Base-by-base conservation (phyloP, 2,113 vertebrate species). In the Lycaon pictus region DNA sequence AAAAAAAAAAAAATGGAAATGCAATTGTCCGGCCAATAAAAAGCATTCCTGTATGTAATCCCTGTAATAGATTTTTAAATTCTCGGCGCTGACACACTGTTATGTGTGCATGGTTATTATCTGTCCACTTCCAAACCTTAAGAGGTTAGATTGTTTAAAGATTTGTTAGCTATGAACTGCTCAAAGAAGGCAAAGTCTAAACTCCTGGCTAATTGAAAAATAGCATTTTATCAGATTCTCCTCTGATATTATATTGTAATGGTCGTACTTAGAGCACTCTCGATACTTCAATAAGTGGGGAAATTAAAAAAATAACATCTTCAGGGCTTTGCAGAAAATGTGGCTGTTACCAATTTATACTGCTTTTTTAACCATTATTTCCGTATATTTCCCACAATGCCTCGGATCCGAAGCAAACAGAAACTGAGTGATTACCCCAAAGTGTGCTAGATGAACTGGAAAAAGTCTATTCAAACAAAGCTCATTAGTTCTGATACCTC, bases 391-490 rank as follows among this genome's bases (percentile, higher is more conserved):
- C 99, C 99, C 98, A 99, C 98, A 99, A 99, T 98, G 98, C 98
- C 98, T 98, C 90, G 93, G 98, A 98, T 98, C 99, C 99, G 98
- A 99, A 98, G 99, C 98, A 99, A 99, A 98, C 98, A 99, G 99
- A 99, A 99, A 98, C 99, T 99, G 99, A 99, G 99, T 99, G 99
- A 99, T 99, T 99, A 99, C 99, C 99, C 99, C 99, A 99, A 99
- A 99, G 99, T 99, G 99, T 99, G 99, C 99, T 99, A 99, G 99
- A 99, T 99, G 99, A 99, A 99, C 99, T 99, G 99, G 99, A 99
- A 99, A 99, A 99, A 99, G 99, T 99, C 99, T 99, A 99, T 99
- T 99, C 99, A 99, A 99, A 99, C 99, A 99, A 99, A 99, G 99
- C 99, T 99, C 99, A 99, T 99, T 99, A 99, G 99, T 99, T 99